Evolutionary conservation across 2,113 vertebrate species (phyloP), one percentile per base, ranked within the genome.

Genomic region (Callipepla squamata): DNA sequence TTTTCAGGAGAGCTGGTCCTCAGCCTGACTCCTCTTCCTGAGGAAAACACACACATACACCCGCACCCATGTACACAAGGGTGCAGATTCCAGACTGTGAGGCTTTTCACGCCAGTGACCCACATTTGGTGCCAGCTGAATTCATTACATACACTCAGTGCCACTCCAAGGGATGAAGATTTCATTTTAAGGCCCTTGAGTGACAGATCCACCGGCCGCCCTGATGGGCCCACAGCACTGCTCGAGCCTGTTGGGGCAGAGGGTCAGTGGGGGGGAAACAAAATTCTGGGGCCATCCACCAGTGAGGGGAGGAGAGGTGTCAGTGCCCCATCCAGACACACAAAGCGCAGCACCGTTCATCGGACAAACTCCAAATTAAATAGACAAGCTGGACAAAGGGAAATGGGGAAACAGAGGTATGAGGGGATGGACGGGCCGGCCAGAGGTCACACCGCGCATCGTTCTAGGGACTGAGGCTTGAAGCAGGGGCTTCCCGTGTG

Each of bases 1-100:
- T 94, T 94, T 93, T 86, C 77, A 91, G 90, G 70, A 81, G 92
- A 4, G 62, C 85, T 58, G 80, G 23, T 91, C 58, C 89, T 65
- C 40, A 65, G 65, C 80, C 85, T 89, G 62, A 65, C 74, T 88
- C 72, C 40, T 40, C 50, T 88, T 51, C 19, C 80, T 81, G 83
- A 77, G 59, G 87, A 30, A 17, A 26, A 13, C 69, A 63, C 75
- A n/a, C 25, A 9, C 62, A 25, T 4, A 66, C 51, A 68, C 69
- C 77, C 80, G 1, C 62, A 82, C 62, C 19, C 40, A 11, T 5
- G 22, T 0, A 62, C 14, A 72, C 48, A 68, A 8, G 13, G 13
- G 28, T 20, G 22, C 76, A 18, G 42, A 92, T 81, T 72, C 85
- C 92, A 90, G 66, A 25, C 74, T 57, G 30, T 2, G 80, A 44